Evolutionary conservation across 1,140 invertebrate genomes (phyloP).

Genomic region (Teleopsis dalmanni): DNA sequence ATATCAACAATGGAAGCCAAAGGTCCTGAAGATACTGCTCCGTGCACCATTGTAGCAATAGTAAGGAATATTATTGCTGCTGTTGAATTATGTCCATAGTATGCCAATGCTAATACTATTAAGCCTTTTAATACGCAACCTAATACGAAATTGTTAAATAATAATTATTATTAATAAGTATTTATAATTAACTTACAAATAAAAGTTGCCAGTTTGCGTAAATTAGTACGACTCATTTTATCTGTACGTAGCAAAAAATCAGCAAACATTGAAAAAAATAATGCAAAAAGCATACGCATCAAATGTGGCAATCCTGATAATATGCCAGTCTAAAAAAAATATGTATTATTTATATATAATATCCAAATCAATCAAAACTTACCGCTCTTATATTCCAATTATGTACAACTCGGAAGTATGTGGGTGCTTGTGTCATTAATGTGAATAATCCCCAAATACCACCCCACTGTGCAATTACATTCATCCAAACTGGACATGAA

Average conservation of each 20-base stretch:
- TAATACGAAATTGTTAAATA: constrained; percentile 15
- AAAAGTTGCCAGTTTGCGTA: constrained; percentile 55
- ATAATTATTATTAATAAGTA: neutral
- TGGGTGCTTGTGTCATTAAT: constrained; percentile 74
- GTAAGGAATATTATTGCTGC: constrained; percentile 56
- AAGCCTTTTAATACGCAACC: constrained; percentile 50
- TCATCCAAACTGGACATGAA: constrained; percentile 70
- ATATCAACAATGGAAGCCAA: constrained; percentile 58
- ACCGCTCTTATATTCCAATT: constrained; percentile 74
- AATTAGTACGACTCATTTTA: constrained; percentile 53
- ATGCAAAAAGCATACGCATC: constrained; percentile 55
- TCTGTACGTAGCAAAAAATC: constrained; percentile 54
- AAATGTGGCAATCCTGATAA: constrained; percentile 60
- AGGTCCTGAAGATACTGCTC: constrained; percentile 58
- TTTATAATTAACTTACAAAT: constrained; percentile 45
- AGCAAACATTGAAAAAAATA: constrained; percentile 51
- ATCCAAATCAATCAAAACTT: constrained; percentile 22
- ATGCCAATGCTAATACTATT: constrained; percentile 52
- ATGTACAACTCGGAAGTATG: constrained; percentile 76
- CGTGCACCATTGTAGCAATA: constrained; percentile 53
- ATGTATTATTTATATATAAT: neutral
- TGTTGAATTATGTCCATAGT: constrained; percentile 55
- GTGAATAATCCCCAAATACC: constrained; percentile 81
- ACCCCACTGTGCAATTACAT: constrained; percentile 68
- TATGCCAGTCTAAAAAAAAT: constrained; percentile 51